Base-by-base conservation (phyloP, 2,888 invertebrate genomes). In the Drosophila pseudotakahashii region DNA sequence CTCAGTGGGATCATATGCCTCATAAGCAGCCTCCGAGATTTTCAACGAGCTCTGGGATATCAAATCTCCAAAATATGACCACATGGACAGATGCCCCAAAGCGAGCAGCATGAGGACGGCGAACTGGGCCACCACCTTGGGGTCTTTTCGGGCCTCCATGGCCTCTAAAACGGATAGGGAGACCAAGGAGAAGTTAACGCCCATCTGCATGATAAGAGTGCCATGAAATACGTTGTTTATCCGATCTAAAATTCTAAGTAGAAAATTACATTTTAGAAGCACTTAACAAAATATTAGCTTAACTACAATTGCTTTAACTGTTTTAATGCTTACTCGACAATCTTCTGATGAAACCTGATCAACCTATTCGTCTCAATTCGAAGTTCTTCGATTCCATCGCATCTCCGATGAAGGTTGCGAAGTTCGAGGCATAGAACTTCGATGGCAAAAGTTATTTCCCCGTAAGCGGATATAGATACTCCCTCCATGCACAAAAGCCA, bases 91-190 rank as follows among this genome's bases (percentile, higher is more conserved):
- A 6, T 66, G 66, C 7, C 42, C 51, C 45, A 66, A 10, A 16
- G 45, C 11, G 1, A 63, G 26, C 13, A 66, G 1, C 64, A 66
- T 41, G 2, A 66, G 64, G 0, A 63, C 30, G 0, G 39, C 34
- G 1, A 66, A 66, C 9, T 64, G 34, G 9, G 14, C 47, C 7
- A 53, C 53, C 16, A 53, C 47, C 19, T 52, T 62, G 41, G 13
- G 64, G 13, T 67, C 64, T 7, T 48, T 47, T 9, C 64, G 39
- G 4, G 47, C 48, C 2, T 53, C n/a, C 13, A 67, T 1, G 1
- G 67, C 41, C 16, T 45, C 57, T 1, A 69, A 58, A 4, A 68
- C 57, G 6, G 68, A 67, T 0, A 69, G 4, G 10, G 67, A 67
- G n/a, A 69, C 44, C 30, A 69, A 9, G 1, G 45, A 10, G 7